Evolutionary conservation across 2,113 vertebrate genomes (phyloP).

Genomic region (Plecturocebus donacophilus): DNA sequence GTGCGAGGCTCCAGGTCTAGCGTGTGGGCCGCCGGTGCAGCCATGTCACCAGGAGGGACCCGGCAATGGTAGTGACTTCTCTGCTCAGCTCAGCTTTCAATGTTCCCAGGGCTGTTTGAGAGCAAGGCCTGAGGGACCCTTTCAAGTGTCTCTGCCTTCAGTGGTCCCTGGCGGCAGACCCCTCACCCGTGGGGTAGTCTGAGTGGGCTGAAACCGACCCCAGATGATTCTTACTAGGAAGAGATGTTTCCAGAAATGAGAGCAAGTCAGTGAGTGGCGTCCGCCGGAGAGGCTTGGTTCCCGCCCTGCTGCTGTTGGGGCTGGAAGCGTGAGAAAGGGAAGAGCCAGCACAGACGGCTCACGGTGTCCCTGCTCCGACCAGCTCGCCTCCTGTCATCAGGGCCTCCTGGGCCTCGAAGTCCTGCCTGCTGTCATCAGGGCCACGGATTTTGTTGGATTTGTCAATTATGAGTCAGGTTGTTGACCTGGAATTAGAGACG

Average conservation of each 20-base stretch:
- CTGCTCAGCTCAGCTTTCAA: background rate
- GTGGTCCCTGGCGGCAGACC: accelerated
- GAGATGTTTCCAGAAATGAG: background rate
- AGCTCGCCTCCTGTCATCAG: background rate
- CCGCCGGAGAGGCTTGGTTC: accelerated
- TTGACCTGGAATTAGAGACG: background rate
- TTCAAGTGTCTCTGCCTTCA: background rate
- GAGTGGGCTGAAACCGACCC: background rate
- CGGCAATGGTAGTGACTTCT: background rate
- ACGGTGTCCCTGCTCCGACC: accelerated
- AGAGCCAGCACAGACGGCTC: accelerated
- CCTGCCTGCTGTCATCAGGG: background rate
- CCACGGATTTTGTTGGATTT: background rate
- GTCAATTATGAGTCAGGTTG: accelerated
- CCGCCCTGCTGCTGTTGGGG: background rate
- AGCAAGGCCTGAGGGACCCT: background rate
- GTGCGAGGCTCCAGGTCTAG: too few species aligned
- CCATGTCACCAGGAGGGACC: too few species aligned
- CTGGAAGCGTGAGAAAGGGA: accelerated
- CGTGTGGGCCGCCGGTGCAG: accelerated
- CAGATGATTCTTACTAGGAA: accelerated
- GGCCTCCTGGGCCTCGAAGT: background rate
- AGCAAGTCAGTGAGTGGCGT: background rate
- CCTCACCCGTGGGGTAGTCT: background rate
- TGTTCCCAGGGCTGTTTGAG: background rate